These are phyloP conservation scores for Cheilinus undulatus DNA, from an alignment of 2,113 vertebrate species.

Conservation along the genomic window DNA sequence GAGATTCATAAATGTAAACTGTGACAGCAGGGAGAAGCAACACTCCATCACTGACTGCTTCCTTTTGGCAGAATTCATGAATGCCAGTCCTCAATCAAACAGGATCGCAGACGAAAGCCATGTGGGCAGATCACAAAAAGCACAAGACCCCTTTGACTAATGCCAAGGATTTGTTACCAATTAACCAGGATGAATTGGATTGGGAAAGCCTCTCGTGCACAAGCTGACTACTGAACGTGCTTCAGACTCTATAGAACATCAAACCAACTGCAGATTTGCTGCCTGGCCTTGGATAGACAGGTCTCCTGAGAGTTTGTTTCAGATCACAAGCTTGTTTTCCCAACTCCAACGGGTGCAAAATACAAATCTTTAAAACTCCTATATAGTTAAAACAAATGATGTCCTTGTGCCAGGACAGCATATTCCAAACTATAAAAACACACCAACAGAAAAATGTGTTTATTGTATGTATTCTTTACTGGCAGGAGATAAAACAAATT, in stretches of 20 bases:
- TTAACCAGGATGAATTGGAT: not conserved
- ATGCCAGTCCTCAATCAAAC: slow-evolving; percentile 1
- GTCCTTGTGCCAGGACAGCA: not conserved
- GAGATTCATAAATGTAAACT: too few species aligned
- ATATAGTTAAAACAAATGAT: not conserved
- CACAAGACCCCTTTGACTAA: not conserved
- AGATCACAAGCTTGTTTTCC: slow-evolving; percentile 6
- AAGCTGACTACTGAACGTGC: slow-evolving; percentile 3
- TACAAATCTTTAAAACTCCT: not conserved
- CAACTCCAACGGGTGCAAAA: not conserved
- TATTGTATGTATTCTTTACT: not conserved
- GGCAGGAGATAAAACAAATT: not conserved
- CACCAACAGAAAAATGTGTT: not conserved
- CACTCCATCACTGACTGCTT: not conserved
- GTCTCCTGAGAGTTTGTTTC: slow-evolving; percentile 4
- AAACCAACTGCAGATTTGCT: slow-evolving; percentile 21
- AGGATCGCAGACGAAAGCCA: not conserved
- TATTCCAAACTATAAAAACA: not conserved
- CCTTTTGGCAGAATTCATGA: not conserved
- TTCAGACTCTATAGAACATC: slow-evolving; percentile 27
- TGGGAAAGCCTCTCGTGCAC: not conserved
- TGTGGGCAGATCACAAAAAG: not conserved
- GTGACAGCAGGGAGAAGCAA: too few species aligned
- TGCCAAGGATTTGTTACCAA: not conserved
- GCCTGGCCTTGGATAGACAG: too few species aligned